Evolutionary conservation across 2,888 invertebrate genomes (phyloP).

Genomic region (Lomographa bimaculata): DNA sequence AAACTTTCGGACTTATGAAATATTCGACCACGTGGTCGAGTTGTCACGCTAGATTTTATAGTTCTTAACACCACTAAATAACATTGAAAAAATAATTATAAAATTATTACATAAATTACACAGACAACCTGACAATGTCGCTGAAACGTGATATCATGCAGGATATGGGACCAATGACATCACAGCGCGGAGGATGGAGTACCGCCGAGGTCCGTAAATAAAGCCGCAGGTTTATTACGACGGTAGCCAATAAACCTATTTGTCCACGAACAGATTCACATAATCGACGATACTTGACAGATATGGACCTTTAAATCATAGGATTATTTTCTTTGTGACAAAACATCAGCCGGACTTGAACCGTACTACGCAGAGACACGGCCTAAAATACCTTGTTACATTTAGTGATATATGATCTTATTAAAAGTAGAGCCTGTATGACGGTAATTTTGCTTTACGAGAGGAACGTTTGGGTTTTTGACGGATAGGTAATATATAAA

Average conservation of each 20-base stretch:
- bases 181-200: conserved; percentile 45
- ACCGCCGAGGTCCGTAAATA: conserved; percentile 61
- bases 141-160: conserved; percentile 39
- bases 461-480: conserved; percentile 50
- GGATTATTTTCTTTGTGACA: conserved; percentile 64
- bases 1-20: too few relatives aligned
- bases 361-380: conserved; percentile 32
- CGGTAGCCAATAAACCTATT: conserved; percentile 78
- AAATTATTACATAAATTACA: too few relatives aligned
- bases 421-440: conserved; percentile 50
- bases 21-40: too few relatives aligned
- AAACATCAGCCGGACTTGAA: conserved; percentile 30
- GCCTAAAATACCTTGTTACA: conserved; percentile 24
- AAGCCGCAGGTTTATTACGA: conserved; percentile 60
- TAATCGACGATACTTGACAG: conserved; percentile 69
- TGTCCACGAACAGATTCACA: conserved; percentile 70
- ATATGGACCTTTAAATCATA: conserved; percentile 71
- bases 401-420: conserved; percentile 38
- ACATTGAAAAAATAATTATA: too few relatives aligned
- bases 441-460: conserved; percentile 61
- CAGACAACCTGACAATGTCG: conserved; percentile 19
- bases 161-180: conserved; percentile 43
- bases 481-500: conserved; percentile 53
- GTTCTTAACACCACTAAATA: too few relatives aligned
- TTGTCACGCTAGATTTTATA: too few relatives aligned